Evolutionary conservation across 2,797 vertebrate species (phyloP), one percentile per base, ranked within the genome.

Genomic region (Okamejei kenojei): DNA sequence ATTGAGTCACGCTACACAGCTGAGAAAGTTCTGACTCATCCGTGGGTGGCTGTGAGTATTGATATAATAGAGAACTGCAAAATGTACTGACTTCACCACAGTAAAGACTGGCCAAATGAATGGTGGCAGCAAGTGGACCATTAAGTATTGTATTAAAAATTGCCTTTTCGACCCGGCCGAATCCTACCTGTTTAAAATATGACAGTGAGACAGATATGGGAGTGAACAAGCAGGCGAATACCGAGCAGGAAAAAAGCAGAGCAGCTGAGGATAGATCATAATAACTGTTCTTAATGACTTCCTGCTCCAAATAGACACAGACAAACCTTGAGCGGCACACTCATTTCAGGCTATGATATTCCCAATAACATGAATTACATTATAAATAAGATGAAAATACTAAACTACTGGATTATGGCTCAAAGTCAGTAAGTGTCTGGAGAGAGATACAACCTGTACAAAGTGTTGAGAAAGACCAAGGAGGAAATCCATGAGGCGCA

Each of bases 41-140:
- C 97, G 93, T 99, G 99, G 99, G 97, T 99, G 96, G 98, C 97
- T 94, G 98, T 99, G 96, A 96, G 96, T 96, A 95, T 77, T 23
- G 45, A 29, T 13, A 45, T 68, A 29, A 88, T 88, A 54, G 45
- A 54, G 45, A 54, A 88, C 15, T 9, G n/a, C 32, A 32, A 88
- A 19, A 88, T 68, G 65, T 65, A 68, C 17, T 65, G n/a, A 23
- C 71, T 74, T 26, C 21, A 26, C 71, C 71, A 74, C 17, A 74
- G 71, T 2, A 74, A 26, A 23, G 71, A 21, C 5, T 74, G 17
- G 65, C 17, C 65, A 74, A 74, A 26, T 74, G 71, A n/a, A 19
- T 15, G 0, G 71, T 76, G 26, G 73, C 45, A 10, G 71, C 71
- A 54, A 92, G 71, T 58, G 90, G 32, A 54, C 35, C 65, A 86